Evolutionary conservation across 2,797 vertebrate genomes (phyloP), one percentile per base, ranked within the genome.

Genomic region (Odontamblyopus rebecca): DNA sequence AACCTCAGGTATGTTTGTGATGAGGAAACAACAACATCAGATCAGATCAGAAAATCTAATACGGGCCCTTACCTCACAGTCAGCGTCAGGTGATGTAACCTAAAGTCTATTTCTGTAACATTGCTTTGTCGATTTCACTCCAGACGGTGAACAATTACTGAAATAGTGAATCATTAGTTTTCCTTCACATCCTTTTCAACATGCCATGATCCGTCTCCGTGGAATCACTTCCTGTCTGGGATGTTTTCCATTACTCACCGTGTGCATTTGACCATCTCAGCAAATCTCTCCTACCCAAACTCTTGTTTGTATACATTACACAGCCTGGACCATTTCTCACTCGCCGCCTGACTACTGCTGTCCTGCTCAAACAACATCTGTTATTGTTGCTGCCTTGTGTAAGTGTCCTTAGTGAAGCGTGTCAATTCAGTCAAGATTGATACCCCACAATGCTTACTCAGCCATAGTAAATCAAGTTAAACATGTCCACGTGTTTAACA

Each of bases 221-320:
- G 87, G 82, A 89, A 87, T 85, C 89, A 79, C 85, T 88, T 91
- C 89, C 89, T 89, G 84, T 89, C 89, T 86, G 74, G 81, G 81
- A 83, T 86, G 86, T 91, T 91, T 93, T 92, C 91, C 88, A 89
- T 93, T 91, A 92, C 90, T 92, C 90, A 88, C 77, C 79, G 71
- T 82, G 82, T 85, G 78, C 77, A 75, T 80, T 87, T 87, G 74
- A 88, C 80, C 75, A n/a, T 88, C 84, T 89, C 87, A 90, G 89
- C 86, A 76, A 82, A 86, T 86, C 74, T 70, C 80, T 51, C 69
- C 66, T 56, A 75, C 78, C 72, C 68, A 53, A 59, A 64, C 5
- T 32, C 35, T 57, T 73, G 76, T 84, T 72, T 68, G 69, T 71
- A 27, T 61, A 56, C 71, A 67, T 88, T 71, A 66, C n/a, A 48